phyloP scores from a whole-genome alignment of 1,140 invertebrate genomes.

The Fragariocoptes setiger region DNA sequence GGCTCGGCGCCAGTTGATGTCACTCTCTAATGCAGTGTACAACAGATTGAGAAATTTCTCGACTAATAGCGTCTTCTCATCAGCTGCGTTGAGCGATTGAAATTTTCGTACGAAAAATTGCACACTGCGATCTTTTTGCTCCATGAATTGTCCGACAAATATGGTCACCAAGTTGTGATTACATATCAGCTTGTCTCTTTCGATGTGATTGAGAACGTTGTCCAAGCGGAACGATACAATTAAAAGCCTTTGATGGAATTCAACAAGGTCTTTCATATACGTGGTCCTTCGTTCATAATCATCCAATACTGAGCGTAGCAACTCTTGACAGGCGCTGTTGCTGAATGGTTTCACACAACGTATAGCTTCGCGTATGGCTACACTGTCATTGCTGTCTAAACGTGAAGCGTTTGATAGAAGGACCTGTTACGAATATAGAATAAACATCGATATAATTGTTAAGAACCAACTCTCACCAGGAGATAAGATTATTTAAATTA shows the following conservation, averaged over 20 bases:
- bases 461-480: constrained; percentile 1
- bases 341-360: constrained; percentile 43
- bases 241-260: constrained; percentile 44
- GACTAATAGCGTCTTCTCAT: constrained; percentile 35
- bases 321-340: constrained; percentile 32
- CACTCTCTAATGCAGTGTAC: constrained; percentile 27
- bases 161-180: constrained; percentile 41
- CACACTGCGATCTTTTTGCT: constrained; percentile 24
- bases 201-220: constrained; percentile 17
- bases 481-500: background rate
- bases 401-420: constrained; percentile 3
- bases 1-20: constrained; percentile 37
- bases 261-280: constrained; percentile 51
- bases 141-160: constrained; percentile 42
- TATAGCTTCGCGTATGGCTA: constrained; percentile 56
- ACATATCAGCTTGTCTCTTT: constrained; percentile 35
- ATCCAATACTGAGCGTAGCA: constrained; percentile 39
- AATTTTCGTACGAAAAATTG: constrained; percentile 40
- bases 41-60: constrained; percentile 28
- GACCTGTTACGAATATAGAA: no score
- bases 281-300: constrained; percentile 43
- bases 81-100: constrained; percentile 31
- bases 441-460: no score
- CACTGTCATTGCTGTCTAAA: constrained; percentile 32
- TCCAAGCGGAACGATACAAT: constrained; percentile 44